Conservation (phyloP, 2,888 invertebrate species). For the Cryptus viduatorius region DNA sequence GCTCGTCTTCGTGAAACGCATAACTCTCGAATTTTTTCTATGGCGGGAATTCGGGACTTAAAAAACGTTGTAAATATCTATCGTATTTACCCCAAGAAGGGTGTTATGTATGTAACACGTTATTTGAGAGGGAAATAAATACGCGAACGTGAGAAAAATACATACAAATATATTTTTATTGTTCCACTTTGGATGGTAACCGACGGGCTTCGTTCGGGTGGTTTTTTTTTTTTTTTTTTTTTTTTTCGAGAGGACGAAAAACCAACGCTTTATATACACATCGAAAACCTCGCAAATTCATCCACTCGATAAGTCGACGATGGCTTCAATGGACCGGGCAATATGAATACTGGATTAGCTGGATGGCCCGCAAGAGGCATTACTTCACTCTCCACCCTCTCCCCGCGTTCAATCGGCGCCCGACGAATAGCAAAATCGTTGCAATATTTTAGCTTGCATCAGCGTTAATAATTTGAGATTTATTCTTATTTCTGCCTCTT, state of each 20-base stretch:
- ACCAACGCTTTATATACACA: slow-evolving; percentile 3
- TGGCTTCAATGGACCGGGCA: slow-evolving; percentile 25
- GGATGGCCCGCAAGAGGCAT: slow-evolving; percentile 4
- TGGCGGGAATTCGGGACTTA: too few species aligned
- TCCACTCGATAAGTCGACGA: slow-evolving; percentile 27
- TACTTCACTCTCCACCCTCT: neutral
- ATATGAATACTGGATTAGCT: slow-evolving; percentile 49
- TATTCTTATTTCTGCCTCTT: slow-evolving; percentile 16
- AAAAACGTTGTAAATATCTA: too few species aligned
- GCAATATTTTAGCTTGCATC: slow-evolving; percentile 3
- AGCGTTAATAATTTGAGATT: slow-evolving; percentile 28
- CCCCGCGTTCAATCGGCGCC: neutral
- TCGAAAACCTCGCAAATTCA: neutral
- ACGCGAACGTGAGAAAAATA: slow-evolving; percentile 15
- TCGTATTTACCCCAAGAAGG: neutral
- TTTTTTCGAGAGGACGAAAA: slow-evolving; percentile 13
- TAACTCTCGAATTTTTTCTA: too few species aligned
- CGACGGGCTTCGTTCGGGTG: neutral
- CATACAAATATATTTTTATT: slow-evolving; percentile 16
- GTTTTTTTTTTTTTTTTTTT: slow-evolving; percentile 22
- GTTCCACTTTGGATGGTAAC: neutral
- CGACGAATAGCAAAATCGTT: slow-evolving; percentile 20
- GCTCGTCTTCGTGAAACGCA: too few species aligned
- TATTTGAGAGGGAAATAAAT: neutral
- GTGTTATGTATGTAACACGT: slow-evolving; percentile 10